Evolutionary conservation across 2,888 invertebrate species (phyloP).

Genomic region (Drosophila fulvimacula): DNA sequence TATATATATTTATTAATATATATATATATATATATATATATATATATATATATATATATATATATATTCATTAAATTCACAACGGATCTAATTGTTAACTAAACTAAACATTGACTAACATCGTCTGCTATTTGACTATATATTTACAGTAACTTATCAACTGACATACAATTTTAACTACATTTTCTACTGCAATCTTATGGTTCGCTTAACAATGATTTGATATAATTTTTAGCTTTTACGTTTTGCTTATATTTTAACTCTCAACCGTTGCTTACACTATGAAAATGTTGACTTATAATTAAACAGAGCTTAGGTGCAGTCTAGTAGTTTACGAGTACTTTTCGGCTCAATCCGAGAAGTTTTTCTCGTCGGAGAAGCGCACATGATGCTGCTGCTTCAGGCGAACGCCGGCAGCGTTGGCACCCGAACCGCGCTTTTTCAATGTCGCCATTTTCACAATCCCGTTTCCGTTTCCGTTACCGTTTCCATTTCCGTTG

Average conservation of each 20-base stretch:
- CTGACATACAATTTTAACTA: constrained; percentile 44
- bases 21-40: constrained; percentile 35
- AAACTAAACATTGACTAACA: constrained; percentile 68
- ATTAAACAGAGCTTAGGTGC: constrained; percentile 78
- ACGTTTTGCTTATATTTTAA: constrained; percentile 13
- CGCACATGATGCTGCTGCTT: constrained; percentile 83
- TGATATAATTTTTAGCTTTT: constrained; percentile 4
- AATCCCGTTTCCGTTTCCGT: constrained; percentile 54
- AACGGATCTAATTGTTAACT: constrained; percentile 64
- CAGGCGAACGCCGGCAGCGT: constrained; percentile 46
- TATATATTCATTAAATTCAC: constrained; percentile 59
- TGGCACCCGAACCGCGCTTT: constrained; percentile 31
- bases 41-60: constrained; percentile 33
- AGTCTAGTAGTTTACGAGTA: constrained; percentile 79
- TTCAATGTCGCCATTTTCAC: constrained; percentile 60
- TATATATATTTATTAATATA: constrained; percentile 32
- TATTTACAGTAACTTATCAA: constrained; percentile 36
- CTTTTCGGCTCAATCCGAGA: constrained; percentile 72
- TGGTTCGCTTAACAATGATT: constrained; percentile 33
- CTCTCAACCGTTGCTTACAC: constrained; percentile 29
- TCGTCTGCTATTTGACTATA: constrained; percentile 20
- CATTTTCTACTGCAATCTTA: constrained; percentile 22
- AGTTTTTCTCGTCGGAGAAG: constrained; percentile 83
- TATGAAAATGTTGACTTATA: constrained; percentile 45
- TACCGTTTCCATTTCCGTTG: constrained; percentile 7